Conservation (phyloP, 1,140 invertebrate species). For the Lasaia peninsularis region DNA sequence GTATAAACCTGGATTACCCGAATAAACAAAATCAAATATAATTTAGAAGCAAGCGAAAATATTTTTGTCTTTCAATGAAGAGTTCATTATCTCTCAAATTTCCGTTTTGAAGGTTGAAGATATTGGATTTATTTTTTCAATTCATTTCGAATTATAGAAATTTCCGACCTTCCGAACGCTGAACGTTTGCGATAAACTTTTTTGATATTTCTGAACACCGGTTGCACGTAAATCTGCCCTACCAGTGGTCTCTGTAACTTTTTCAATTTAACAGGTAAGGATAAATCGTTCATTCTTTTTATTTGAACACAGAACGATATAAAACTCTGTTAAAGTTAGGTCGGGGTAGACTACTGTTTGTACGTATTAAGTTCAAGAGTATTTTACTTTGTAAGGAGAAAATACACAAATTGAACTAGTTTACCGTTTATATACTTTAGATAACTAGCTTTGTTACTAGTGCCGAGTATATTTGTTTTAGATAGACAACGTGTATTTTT, state of each 20-base stretch:
- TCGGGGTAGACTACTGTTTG: conserved; percentile 45
- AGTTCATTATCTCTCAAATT: conserved; percentile 33
- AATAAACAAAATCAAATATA: conserved; percentile 7
- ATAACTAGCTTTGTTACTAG: background rate
- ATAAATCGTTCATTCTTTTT: conserved; percentile 76
- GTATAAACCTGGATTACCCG: background rate
- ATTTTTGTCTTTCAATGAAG: conserved; percentile 20
- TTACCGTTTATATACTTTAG: background rate
- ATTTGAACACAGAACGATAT: conserved; percentile 73
- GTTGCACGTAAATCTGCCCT: conserved; percentile 72
- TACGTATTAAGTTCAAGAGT: conserved; percentile 54
- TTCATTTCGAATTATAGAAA: conserved; percentile 61
- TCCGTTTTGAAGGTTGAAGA: conserved; percentile 23
- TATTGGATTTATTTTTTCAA: conserved; percentile 41
- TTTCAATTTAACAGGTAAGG: conserved; percentile 77
- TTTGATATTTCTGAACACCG: conserved; percentile 71
- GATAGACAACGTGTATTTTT: no score
- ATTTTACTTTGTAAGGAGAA: conserved; percentile 28
- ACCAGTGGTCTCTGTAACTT: conserved; percentile 67
- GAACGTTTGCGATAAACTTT: conserved; percentile 65
- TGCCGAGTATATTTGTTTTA: background rate
- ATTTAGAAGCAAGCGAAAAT: conserved; percentile 22
- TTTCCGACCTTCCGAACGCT: conserved; percentile 37
- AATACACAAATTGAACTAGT: conserved; percentile 10
- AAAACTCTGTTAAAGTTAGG: conserved; percentile 60